A percentile compares a stretch with the other conserved stretches of the same genome.
Conservation (phyloP, 2,113 vertebrate species). For the Callionymus lyra region DNA sequence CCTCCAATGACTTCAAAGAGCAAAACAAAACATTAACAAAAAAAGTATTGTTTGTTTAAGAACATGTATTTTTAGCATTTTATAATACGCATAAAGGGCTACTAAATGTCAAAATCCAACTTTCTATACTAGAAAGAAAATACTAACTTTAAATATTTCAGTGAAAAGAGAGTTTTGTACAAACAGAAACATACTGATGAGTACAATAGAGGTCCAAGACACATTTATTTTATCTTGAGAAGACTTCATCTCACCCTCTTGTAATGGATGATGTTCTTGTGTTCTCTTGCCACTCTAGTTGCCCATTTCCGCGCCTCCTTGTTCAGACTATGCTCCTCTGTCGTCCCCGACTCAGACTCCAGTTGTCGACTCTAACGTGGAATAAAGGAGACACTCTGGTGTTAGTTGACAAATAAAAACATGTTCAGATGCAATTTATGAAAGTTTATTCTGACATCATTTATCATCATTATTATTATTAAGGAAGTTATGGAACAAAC, state of each 20-base stretch:
- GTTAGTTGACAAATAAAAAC: conserved; percentile 8
- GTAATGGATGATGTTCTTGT: conserved; percentile 90
- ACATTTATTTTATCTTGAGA: no score
- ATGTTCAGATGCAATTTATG: conserved; percentile 1
- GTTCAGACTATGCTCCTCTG: conserved; percentile 96
- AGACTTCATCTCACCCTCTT: conserved; percentile 71
- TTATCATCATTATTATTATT: neutral
- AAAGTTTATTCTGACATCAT: no score
- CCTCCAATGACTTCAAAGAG: conserved; percentile 75
- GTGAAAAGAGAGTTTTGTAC: no score
- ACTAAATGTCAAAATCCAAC: no score
- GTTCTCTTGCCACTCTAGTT: conserved; percentile 85
- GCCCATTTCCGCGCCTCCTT: conserved; percentile 98
- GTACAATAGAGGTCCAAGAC: no score
- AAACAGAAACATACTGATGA: no score
- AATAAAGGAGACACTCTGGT: conserved; percentile 8
- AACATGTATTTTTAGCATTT: no score
- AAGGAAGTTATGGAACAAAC: no score
- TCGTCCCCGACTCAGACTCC: conserved; percentile 89
- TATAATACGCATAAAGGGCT: no score
- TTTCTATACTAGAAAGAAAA: no score
- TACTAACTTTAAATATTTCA: no score
- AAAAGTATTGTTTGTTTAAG: no score
- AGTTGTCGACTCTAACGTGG: conserved; percentile 81
- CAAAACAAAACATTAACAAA: conserved; percentile 7